These are phyloP conservation scores for Entomobrya multifasciata DNA, from an alignment of 2,888 invertebrate species.

Conservation along the genomic window DNA sequence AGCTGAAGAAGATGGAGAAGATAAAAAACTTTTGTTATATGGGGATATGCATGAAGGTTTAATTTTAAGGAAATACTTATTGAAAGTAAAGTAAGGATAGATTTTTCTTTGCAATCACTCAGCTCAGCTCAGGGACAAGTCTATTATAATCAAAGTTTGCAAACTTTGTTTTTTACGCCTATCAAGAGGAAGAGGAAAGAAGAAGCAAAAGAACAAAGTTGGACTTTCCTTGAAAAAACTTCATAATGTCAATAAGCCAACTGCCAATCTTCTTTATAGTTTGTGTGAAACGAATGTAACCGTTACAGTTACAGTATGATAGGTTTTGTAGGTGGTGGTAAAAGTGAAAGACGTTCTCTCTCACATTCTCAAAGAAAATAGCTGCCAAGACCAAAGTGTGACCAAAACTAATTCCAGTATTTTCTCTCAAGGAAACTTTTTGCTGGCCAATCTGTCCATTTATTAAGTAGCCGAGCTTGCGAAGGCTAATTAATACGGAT, in stretches of 20 bases:
- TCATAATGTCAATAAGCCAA: constrained; percentile 2
- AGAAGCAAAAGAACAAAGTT: no score
- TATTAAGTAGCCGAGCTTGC: no score
- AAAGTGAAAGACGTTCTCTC: neutral
- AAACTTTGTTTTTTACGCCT: neutral
- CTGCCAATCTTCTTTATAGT: neutral
- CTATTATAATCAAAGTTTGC: neutral
- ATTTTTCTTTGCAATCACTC: neutral
- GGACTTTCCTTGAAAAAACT: neutral
- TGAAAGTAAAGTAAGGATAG: neutral
- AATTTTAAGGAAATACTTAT: no score
- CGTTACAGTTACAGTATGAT: neutral
- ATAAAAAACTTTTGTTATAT: no score
- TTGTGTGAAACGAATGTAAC: neutral
- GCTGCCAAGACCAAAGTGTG: neutral
- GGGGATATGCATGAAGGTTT: no score
- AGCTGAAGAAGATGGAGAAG: no score
- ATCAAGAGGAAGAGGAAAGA: neutral
- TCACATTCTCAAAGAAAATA: neutral
- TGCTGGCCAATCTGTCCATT: neutral
- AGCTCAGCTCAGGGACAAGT: no score
- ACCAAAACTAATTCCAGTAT: neutral
- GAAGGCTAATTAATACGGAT: no score
- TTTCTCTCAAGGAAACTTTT: neutral
- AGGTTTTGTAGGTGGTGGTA: neutral